phyloP scores from a whole-genome alignment of 2,888 invertebrate species.

The Hedychridium roseum region DNA sequence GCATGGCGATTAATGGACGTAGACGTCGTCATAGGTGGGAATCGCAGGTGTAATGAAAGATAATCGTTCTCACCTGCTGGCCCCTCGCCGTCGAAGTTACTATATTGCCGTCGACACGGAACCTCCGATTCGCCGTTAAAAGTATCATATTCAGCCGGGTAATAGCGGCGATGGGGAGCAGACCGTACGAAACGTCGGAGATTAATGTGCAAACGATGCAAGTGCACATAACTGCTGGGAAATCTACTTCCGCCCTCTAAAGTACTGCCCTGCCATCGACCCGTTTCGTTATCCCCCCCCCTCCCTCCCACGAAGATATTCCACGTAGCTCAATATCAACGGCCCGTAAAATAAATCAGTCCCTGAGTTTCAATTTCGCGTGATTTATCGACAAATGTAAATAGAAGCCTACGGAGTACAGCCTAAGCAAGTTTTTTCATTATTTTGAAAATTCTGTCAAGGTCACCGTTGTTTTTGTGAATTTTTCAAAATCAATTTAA shows the following conservation, averaged over 20 bases:
- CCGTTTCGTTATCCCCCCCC: not conserved
- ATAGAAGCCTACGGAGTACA: too few species aligned
- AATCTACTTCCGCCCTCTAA: too few species aligned
- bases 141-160: conserved; percentile 30
- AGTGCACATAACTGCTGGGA: too few species aligned
- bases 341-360: too few species aligned
- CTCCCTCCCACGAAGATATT: too few species aligned
- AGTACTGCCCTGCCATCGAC: too few species aligned
- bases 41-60: conserved; percentile 59
- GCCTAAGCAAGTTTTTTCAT: too few species aligned
- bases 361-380: too few species aligned
- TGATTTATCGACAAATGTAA: too few species aligned
- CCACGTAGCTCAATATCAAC: too few species aligned
- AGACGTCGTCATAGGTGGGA: conserved; percentile 53
- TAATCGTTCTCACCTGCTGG: conserved; percentile 49
- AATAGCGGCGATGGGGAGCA: conserved; percentile 8
- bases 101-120: conserved; percentile 43
- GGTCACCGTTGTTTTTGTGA: too few species aligned
- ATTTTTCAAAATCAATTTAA: not conserved
- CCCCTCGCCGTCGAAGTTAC: conserved; percentile 43
- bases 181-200: not conserved
- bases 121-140: conserved; percentile 34
- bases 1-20: conserved; percentile 39
- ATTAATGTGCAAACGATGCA: not conserved
- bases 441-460: too few species aligned